phyloP scores from a whole-genome alignment of 2,888 invertebrate species.

The Chymomyza amoena region DNA sequence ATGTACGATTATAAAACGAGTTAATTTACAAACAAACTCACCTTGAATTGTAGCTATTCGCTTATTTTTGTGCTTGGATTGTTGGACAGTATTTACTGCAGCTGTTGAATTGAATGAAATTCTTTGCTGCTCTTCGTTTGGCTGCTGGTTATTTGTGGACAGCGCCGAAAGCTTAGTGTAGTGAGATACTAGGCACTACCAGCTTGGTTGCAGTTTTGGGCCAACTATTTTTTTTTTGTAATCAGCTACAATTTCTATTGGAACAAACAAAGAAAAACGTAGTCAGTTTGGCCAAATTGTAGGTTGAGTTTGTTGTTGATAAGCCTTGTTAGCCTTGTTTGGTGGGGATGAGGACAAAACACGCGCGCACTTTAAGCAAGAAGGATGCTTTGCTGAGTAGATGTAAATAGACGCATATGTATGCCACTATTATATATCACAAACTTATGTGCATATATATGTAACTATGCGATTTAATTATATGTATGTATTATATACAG shows the following conservation, averaged over 20 bases:
- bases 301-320: neutral
- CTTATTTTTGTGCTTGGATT: slow-evolving; percentile 26
- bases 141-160: neutral
- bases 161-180: neutral
- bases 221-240: neutral
- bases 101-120: slow-evolving; percentile 28
- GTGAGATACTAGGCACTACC: neutral
- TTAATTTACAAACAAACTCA: slow-evolving; percentile 65
- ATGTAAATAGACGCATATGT: neutral
- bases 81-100: slow-evolving; percentile 18
- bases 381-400: neutral
- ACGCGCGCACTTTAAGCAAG: neutral
- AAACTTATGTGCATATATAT: neutral
- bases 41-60: slow-evolving; percentile 58
- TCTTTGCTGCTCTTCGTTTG: slow-evolving; percentile 17
- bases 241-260: slow-evolving; percentile 33
- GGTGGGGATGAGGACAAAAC: neutral
- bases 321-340: neutral
- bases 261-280: slow-evolving; percentile 40
- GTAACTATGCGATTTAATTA: neutral
- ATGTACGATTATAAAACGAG: slow-evolving; percentile 40
- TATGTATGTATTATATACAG: neutral
- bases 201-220: neutral
- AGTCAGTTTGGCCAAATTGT: slow-evolving; percentile 3
- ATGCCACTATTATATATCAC: neutral